Conservation (phyloP, 2,797 vertebrate genomes). For the Acrossocheilus fasciatus region DNA sequence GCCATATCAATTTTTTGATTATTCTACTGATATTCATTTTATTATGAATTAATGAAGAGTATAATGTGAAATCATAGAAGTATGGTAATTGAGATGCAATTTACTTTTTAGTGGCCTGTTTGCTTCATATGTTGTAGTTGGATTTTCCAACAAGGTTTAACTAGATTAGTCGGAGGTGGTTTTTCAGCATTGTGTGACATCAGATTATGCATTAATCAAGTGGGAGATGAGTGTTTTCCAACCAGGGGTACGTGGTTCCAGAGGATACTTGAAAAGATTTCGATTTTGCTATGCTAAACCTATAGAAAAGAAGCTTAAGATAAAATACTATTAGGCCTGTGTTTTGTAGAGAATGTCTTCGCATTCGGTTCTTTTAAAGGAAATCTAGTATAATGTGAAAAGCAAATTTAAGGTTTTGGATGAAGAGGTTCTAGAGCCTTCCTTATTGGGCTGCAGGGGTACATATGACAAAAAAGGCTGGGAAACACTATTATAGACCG, state of each 20-base stretch:
- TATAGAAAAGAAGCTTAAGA: background rate
- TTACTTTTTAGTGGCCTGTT: background rate
- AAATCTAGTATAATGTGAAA: background rate
- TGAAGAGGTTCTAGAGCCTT: slow-evolving; percentile 10
- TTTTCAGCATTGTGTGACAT: background rate
- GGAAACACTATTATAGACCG: slow-evolving; percentile 18
- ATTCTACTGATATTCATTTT: background rate
- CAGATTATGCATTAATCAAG: background rate
- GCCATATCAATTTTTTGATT: background rate
- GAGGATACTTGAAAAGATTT: background rate
- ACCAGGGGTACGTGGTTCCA: background rate
- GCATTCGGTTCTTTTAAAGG: background rate
- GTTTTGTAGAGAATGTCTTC: background rate
- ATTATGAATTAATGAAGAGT: background rate
- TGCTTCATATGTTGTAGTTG: background rate
- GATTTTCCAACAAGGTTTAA: background rate
- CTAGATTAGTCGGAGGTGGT: background rate
- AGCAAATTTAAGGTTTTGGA: background rate
- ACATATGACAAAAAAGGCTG: slow-evolving; percentile 3
- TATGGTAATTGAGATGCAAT: background rate
- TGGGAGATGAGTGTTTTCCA: too few species aligned
- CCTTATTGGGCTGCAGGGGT: background rate
- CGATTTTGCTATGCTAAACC: background rate
- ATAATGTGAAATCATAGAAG: background rate
- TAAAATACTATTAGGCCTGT: background rate